Conservation (phyloP, 1,140 invertebrate species). For the Homalodisca vitripennis region DNA sequence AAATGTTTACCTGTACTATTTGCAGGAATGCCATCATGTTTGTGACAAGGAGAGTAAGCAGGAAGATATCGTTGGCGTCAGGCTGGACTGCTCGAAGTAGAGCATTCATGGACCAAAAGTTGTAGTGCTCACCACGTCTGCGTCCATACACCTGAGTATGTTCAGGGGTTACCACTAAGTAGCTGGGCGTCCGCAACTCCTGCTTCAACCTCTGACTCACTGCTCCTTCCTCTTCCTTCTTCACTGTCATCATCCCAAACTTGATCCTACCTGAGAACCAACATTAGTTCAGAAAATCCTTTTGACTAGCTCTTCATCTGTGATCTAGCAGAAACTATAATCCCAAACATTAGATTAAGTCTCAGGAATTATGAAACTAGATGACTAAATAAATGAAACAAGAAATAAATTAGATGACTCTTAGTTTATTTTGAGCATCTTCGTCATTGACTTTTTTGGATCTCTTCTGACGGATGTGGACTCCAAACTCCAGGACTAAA, state of each 20-base stretch:
- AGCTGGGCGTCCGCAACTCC: slow-evolving; percentile 48
- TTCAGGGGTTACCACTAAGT: slow-evolving; percentile 49
- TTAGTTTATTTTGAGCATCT: too few species aligned
- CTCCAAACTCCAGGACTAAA: too few species aligned
- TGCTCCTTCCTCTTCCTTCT: slow-evolving; percentile 42
- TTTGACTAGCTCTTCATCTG: too few species aligned
- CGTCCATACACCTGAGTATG: slow-evolving; percentile 49
- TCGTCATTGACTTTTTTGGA: too few species aligned
- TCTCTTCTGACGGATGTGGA: too few species aligned
- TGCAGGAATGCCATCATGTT: slow-evolving; percentile 52
- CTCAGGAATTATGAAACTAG: too few species aligned
- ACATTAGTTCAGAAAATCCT: background rate
- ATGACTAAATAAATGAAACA: too few species aligned
- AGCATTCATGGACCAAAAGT: slow-evolving; percentile 50
- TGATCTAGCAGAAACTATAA: too few species aligned
- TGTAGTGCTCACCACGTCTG: slow-evolving; percentile 48
- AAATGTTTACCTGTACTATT: slow-evolving; percentile 45
- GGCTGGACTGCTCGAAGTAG: slow-evolving; percentile 52
- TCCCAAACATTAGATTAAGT: too few species aligned
- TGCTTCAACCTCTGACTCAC: slow-evolving; percentile 39
- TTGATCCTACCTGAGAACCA: slow-evolving; percentile 46
- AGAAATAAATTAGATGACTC: too few species aligned
- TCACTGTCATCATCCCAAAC: slow-evolving; percentile 49
- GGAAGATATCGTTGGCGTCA: slow-evolving; percentile 56
- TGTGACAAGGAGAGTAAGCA: slow-evolving; percentile 49